Evolutionary conservation across 2,113 vertebrate species (phyloP).

Genomic region (Nymphicus hollandicus): DNA sequence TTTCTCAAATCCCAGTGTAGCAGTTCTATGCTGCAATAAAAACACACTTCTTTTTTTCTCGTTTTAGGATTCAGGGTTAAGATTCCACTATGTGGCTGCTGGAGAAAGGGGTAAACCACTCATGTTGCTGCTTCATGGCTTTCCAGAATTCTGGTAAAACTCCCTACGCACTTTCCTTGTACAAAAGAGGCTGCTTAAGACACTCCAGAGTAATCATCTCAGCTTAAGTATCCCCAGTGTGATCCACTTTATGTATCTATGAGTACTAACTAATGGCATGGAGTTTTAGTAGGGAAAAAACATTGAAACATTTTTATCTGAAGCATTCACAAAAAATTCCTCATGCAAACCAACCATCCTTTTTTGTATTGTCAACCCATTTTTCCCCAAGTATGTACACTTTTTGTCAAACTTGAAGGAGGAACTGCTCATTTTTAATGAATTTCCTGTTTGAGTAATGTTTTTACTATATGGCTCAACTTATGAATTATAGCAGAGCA

Average conservation of each 20-base stretch:
- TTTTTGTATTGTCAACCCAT: background rate
- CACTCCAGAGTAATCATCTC: background rate
- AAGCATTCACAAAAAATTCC: background rate
- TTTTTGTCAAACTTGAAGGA: background rate
- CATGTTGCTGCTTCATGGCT: slow-evolving; percentile 94
- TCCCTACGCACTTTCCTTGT: background rate
- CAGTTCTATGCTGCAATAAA: background rate
- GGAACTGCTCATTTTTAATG: background rate
- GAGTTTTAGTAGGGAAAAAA: background rate
- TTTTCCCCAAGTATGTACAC: background rate
- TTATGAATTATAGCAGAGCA: background rate
- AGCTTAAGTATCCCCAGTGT: background rate
- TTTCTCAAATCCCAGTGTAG: background rate
- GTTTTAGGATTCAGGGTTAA: slow-evolving; percentile 90
- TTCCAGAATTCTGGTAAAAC: slow-evolving; percentile 98
- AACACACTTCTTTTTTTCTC: slow-evolving; percentile 2
- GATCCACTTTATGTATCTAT: background rate
- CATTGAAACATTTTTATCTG: background rate
- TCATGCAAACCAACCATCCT: background rate
- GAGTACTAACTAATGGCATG: background rate
- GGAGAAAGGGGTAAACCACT: slow-evolving; percentile 96
- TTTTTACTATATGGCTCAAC: background rate
- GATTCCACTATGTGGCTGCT: slow-evolving; percentile 96
- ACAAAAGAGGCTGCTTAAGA: background rate
- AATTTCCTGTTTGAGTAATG: background rate